Base-by-base conservation (phyloP, 2,888 invertebrate species). In the Eupithecia tripunctaria region DNA sequence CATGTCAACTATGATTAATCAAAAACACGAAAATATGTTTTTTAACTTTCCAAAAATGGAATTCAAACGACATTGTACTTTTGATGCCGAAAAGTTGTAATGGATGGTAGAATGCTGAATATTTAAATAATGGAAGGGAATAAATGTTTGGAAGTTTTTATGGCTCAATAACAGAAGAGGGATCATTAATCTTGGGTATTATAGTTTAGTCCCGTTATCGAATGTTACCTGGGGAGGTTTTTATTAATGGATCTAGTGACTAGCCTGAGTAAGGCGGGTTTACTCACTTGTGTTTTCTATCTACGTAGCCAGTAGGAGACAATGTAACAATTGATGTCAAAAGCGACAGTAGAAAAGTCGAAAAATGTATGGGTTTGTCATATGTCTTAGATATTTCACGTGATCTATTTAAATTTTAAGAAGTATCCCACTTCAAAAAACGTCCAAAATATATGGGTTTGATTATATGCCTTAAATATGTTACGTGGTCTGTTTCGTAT, bases 1-100 rank as follows among this genome's bases (percentile, higher is more conserved):
- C 56, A 56, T 59, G 21, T 29, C 67, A 47, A 71, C 68, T 68
- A 60, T 76, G 76, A 76, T 76, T 73, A 72, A 76, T 76, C 29
- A 67, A 51, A 47, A 25, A 56, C 66, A 64, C 64, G 47, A 67
- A 72, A 75, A 68, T 65, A 60, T 71, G 71, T 73, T 73, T 76
- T 73, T 73, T 68, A 65, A 69, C 67, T 51, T 72, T 66, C 43
- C 5, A 59, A 71, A 70, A 60, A 47, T 65, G 67, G 14, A 62
- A 71, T 68, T 66, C 56, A 62, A 71, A 71, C 59, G 69, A 74
- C 68, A 63, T 29, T 71, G 21, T 68, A 68, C 64, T 65, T 51
- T n/a, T 63, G 59, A 66, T 60, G 66, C 47, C 62, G n/a, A 70
- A 73, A 67, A 71, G 51, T 68, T 69, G 43, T 69, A 71, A 71